Percentiles rank a stretch among this genome's conserved stretches.
phyloP scores from a whole-genome alignment of 2,797 vertebrate species.

The Ciconia nigra region DNA sequence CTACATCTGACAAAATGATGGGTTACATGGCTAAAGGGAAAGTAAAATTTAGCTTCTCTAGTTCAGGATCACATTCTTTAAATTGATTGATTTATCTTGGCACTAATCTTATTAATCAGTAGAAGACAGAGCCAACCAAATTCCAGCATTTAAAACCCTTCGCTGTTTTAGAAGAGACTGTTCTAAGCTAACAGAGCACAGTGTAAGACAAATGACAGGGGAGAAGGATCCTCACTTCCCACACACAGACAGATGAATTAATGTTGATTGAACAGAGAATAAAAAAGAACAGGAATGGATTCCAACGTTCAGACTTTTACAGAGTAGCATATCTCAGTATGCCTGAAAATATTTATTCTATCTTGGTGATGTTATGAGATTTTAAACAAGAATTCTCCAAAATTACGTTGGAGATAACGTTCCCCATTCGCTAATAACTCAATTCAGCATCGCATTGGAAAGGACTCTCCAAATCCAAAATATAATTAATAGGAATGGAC shows the following conservation, averaged over 20 bases:
- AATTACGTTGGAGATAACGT: not conserved
- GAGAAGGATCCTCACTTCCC: conserved; percentile 4
- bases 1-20: not conserved
- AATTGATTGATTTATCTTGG: conserved; percentile 24
- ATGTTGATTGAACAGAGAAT: not conserved
- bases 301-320: not conserved
- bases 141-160: not conserved
- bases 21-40: not conserved
- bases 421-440: not conserved
- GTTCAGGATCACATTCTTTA: not conserved
- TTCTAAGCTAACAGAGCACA: not conserved
- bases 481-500: not conserved
- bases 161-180: not conserved
- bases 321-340: not conserved
- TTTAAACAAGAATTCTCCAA: not conserved
- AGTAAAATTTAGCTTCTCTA: conserved; percentile 23
- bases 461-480: not conserved
- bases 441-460: not conserved
- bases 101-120: not conserved
- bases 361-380: not conserved
- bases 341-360: not conserved
- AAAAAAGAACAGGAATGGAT: not conserved
- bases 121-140: not conserved
- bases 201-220: not conserved
- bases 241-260: not conserved